These are phyloP conservation scores for Apodemia hepburni DNA, from an alignment of 2,888 invertebrate species.

Conservation along the genomic window DNA sequence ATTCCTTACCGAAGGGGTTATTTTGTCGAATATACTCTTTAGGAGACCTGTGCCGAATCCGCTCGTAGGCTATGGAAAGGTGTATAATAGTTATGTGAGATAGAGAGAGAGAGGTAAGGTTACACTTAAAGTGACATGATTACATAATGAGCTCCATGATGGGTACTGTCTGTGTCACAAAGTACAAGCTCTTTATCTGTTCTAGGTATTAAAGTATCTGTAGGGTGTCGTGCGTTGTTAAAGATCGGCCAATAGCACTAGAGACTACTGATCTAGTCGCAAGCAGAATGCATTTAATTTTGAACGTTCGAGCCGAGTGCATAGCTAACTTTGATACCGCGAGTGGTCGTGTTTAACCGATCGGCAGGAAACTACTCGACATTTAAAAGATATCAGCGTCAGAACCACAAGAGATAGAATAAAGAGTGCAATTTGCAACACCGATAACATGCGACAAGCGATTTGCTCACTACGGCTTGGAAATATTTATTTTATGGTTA, in stretches of 20 bases:
- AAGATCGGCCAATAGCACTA: conserved; percentile 78
- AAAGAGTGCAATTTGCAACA: conserved; percentile 81
- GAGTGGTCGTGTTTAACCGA: conserved; percentile 65
- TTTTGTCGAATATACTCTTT: conserved; percentile 82
- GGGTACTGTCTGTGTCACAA: conserved; percentile 76
- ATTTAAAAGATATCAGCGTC: conserved; percentile 73
- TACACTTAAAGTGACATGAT: conserved; percentile 64
- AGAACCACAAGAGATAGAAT: conserved; percentile 76
- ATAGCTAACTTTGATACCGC: conserved; percentile 71
- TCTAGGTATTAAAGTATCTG: conserved; percentile 61
- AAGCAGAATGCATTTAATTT: conserved; percentile 78
- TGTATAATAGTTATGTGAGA: conserved; percentile 79
- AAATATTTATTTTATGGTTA: too few relatives aligned
- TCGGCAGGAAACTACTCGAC: conserved; percentile 69
- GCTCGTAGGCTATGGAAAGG: conserved; percentile 79
- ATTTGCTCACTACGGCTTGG: conserved; percentile 36
- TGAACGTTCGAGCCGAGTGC: conserved; percentile 75
- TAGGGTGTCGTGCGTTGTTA: conserved; percentile 76
- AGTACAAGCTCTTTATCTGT: conserved; percentile 78
- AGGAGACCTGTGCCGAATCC: conserved; percentile 81
- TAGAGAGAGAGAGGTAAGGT: conserved; percentile 63
- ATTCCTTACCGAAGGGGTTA: conserved; percentile 82
- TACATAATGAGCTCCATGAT: conserved; percentile 61
- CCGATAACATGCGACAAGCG: conserved; percentile 64
- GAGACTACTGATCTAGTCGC: conserved; percentile 77